phyloP scores from a whole-genome alignment of 2,888 invertebrate genomes.

The Silvanus unidentatus region DNA sequence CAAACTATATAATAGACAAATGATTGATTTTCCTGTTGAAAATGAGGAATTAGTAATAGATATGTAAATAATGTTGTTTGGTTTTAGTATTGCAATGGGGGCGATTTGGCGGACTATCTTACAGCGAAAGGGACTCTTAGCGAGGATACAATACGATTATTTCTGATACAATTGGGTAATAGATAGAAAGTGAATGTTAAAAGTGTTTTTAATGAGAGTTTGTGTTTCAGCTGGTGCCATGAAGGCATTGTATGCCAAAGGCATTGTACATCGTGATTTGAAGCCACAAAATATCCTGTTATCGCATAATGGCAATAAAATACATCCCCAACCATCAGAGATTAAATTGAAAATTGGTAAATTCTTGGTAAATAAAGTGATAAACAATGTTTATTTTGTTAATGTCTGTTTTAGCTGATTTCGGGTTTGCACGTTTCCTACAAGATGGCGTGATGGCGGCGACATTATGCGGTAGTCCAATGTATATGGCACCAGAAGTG shows the following conservation, averaged over 20 bases:
- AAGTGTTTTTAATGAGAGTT: no score
- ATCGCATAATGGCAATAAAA: conserved; percentile 68
- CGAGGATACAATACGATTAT: conserved; percentile 93
- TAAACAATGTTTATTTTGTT: conserved; percentile 11
- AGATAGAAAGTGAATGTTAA: no score
- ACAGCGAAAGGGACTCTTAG: conserved; percentile 86
- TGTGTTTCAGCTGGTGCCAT: conserved; percentile 89
- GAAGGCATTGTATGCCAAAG: conserved; percentile 94
- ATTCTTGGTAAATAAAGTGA: conserved; percentile 63
- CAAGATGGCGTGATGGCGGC: conserved; percentile 99
- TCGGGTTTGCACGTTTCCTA: conserved; percentile 97
- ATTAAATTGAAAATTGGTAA: conserved; percentile 93
- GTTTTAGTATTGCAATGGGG: conserved; percentile 93
- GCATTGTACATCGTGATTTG: conserved; percentile 96
- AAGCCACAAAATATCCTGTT: conserved; percentile 99
- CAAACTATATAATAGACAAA: no score
- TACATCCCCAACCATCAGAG: conserved; percentile 69
- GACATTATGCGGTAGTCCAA: conserved; percentile 97
- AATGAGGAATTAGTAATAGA: no score
- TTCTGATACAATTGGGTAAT: conserved; percentile 86
- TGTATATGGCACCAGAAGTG: conserved; percentile 99
- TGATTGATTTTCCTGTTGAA: no score
- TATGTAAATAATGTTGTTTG: no score
- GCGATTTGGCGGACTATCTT: conserved; percentile 95
- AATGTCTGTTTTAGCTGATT: conserved; percentile 94